Base-by-base conservation (phyloP, 2,888 invertebrate species). In the Pseudoips prasinana region DNA sequence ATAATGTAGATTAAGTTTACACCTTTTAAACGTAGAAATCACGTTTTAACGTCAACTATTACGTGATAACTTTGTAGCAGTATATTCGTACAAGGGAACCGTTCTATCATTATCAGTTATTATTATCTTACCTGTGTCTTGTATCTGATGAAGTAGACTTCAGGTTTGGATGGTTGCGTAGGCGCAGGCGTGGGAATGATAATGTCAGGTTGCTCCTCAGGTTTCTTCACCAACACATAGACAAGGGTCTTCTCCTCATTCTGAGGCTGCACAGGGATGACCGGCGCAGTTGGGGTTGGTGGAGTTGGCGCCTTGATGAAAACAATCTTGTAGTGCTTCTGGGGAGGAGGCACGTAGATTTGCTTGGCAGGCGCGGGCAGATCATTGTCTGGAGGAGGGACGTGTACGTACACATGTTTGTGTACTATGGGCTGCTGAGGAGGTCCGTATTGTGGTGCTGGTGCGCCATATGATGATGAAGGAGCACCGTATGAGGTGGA, bases 371-470 rank as follows among this genome's bases (percentile, higher is more conserved):
- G 92, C 9, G 92, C 90, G 20, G 91, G 92, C 66, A 93, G 91
- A 64, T 95, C 95, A 17, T 93, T 94, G 77, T 96, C 96, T 62
- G 96, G 95, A 35, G 96, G 96, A 28, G 96, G 96, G 8, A 96
- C 95, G 77, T 96, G 96, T 8, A 96, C 96, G 84, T 96, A 96
- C 7, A 96, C 96, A 73, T 96, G 96, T 72, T 96, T 96, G 81
- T 96, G 96, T 30, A 96, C 92, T 22, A 95, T 93, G 33, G 95
- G 94, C 39, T 92, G 92, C 44, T 90, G 88, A 1, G 94, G 94
- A 4, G 93, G 91, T 8, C 94, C 94, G 61, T 94, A 94, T 56
- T 91, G 91, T 1, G 92, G 91, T 1, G 90, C 78, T 1, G 92
- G 93, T 0, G 90, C 77, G 7, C 90, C 88, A 57, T 90, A 90